phyloP scores from a whole-genome alignment of 2,113 vertebrate genomes.

The Apodemus speciosus region DNA sequence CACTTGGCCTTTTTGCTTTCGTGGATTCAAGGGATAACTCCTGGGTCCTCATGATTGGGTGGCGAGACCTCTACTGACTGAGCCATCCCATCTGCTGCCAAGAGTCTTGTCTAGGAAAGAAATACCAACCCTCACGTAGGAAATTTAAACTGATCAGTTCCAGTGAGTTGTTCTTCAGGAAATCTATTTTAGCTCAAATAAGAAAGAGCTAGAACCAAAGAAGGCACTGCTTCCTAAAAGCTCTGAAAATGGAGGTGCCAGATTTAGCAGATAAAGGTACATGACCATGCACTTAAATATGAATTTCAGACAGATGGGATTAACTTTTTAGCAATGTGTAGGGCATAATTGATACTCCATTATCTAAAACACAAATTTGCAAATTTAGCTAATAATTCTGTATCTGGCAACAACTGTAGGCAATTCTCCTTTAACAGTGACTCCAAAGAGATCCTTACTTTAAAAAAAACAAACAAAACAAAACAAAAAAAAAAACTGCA shows the following conservation, averaged over 20 bases:
- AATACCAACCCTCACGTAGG: background rate
- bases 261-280: background rate
- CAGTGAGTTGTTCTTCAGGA: background rate
- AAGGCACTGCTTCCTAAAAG: background rate
- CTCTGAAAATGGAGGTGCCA: background rate
- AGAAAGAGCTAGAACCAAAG: background rate
- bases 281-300: background rate
- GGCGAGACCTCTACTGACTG: too few species aligned
- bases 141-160: background rate
- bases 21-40: background rate
- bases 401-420: background rate
- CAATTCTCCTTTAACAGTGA: background rate
- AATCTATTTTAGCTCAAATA: background rate
- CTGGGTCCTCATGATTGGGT: background rate
- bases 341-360: background rate
- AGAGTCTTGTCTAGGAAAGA: background rate
- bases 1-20: background rate
- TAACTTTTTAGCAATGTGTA: slow-evolving; percentile 24
- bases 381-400: background rate
- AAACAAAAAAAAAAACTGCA: background rate
- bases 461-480: background rate
- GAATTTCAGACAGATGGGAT: background rate
- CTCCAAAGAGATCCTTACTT: background rate
- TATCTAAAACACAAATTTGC: slow-evolving; percentile 26
- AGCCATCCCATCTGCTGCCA: background rate